Evolutionary conservation across 2,113 vertebrate species (phyloP).

Genomic region (Elaphurus davidianus): DNA sequence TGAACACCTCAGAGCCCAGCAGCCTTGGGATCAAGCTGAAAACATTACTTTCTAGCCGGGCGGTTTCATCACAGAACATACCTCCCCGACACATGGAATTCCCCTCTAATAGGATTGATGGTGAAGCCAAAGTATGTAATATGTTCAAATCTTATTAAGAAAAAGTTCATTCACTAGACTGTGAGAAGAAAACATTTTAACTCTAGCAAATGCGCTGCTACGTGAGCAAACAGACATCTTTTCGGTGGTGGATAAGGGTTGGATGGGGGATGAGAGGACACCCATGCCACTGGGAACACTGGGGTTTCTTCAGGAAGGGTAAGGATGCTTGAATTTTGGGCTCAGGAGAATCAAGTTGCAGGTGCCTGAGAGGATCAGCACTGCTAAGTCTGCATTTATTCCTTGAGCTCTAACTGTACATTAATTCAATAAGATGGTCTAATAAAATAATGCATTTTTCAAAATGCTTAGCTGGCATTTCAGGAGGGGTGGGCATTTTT

Average conservation of each 20-base stretch:
- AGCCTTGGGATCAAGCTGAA: not conserved
- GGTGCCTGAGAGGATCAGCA: constrained; percentile 51
- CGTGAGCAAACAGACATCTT: not conserved
- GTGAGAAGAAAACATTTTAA: not conserved
- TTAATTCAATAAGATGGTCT: constrained; percentile 69
- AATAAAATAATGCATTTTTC: constrained; percentile 74
- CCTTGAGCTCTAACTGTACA: constrained; percentile 58
- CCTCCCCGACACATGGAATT: not conserved
- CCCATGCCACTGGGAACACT: not conserved
- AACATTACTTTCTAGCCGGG: not conserved
- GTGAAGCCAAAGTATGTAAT: not conserved
- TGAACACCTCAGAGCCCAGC: not conserved
- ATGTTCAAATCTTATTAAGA: constrained; percentile 27
- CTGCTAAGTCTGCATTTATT: constrained; percentile 71
- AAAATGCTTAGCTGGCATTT: constrained; percentile 74
- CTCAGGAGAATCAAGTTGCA: constrained; percentile 41
- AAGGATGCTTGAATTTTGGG: not conserved
- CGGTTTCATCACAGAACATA: not conserved
- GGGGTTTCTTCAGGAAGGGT: not conserved
- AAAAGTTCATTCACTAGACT: not conserved
- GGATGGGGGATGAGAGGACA: not conserved
- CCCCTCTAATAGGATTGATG: not conserved
- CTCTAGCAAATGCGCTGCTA: not conserved
- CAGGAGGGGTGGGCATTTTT: constrained; percentile 26
- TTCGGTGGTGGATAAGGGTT: not conserved